Conservation (phyloP, 2,113 vertebrate genomes). For the Saguinus midas region DNA sequence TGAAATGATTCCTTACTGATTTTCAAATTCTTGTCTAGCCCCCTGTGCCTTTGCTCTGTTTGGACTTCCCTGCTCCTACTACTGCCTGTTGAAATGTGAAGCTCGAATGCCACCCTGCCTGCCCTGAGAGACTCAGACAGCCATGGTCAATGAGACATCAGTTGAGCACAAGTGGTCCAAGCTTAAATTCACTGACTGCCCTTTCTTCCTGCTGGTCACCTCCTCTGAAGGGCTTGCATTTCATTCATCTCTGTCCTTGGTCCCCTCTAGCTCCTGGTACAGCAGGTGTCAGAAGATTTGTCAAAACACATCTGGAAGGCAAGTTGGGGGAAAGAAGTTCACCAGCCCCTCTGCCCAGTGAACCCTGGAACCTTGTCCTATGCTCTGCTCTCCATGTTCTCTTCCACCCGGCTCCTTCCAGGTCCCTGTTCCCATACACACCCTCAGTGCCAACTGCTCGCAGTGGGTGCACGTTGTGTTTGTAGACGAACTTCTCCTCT, state of each 20-base stretch:
- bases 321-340: not conserved
- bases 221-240: not conserved
- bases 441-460: slow-evolving; percentile 94
- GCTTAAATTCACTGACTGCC: not conserved
- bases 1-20: not conserved
- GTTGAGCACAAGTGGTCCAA: not conserved
- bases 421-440: slow-evolving; percentile 33
- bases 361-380: not conserved
- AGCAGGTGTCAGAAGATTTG: not conserved
- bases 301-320: not conserved
- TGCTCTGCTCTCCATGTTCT: not conserved
- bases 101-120: not conserved
- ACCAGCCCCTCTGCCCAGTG: not conserved
- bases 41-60: not conserved
- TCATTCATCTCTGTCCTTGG: not conserved
- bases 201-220: not conserved
- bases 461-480: slow-evolving; percentile 93
- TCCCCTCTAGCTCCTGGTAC: not conserved
- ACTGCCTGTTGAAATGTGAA: not conserved
- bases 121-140: not conserved
- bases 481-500: slow-evolving; percentile 96
- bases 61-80: not conserved
- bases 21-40: not conserved
- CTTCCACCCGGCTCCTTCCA: not conserved
- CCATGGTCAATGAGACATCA: not conserved